These are phyloP conservation scores for Neoaliturus tenellus DNA, from an alignment of 2,888 invertebrate species.

Conservation along the genomic window DNA sequence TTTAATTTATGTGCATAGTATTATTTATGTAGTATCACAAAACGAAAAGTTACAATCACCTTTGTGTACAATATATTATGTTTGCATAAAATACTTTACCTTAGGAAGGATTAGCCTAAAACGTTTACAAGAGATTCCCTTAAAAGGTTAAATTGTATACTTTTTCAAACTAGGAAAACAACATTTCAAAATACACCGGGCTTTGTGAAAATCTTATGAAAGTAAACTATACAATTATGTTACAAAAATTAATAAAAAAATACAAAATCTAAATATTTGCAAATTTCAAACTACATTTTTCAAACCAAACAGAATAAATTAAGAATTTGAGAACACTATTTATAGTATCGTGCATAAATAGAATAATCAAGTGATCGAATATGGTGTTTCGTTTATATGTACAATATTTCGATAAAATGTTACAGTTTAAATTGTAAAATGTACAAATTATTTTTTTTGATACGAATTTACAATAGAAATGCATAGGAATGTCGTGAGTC, in stretches of 20 bases:
- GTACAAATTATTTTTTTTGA: constrained; percentile 39
- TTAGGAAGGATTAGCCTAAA: not conserved
- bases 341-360: constrained; percentile 15
- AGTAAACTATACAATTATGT: constrained; percentile 19
- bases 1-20: not conserved
- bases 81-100: not conserved
- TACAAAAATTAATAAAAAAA: not conserved
- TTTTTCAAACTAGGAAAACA: not conserved
- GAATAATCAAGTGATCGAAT: constrained; percentile 4
- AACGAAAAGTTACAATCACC: not conserved
- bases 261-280: not conserved
- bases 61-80: not conserved
- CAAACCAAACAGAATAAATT: not conserved
- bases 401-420: not conserved
- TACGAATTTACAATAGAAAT: constrained; percentile 36
- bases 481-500: constrained; percentile 40
- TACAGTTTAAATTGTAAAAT: constrained; percentile 15
- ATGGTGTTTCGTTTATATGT: constrained; percentile 53
- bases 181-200: not conserved
- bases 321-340: not conserved
- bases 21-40: constrained; percentile 20
- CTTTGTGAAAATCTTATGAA: not conserved
- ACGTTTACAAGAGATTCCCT: not conserved
- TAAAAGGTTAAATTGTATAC: not conserved
- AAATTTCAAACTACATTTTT: not conserved